phyloP scores from a whole-genome alignment of 2,113 vertebrate species.

The Dunckerocampus dactyliophorus region DNA sequence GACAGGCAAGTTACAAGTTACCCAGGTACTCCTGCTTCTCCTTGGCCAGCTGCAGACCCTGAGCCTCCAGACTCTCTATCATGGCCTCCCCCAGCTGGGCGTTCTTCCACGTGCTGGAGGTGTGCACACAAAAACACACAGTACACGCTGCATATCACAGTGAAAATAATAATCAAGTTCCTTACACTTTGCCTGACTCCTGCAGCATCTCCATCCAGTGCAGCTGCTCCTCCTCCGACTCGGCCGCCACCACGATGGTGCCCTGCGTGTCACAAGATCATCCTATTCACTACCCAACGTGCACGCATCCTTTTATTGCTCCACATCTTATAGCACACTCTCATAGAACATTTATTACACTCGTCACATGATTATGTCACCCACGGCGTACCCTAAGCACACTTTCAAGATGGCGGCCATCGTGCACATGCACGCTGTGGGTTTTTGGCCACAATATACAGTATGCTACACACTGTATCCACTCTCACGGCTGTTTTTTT shows the following conservation, averaged over 20 bases:
- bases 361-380: too few relatives aligned
- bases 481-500: too few relatives aligned
- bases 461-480: too few relatives aligned
- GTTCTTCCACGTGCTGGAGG: conserved; percentile 90
- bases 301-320: too few relatives aligned
- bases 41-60: conserved; percentile 94
- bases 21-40: conserved; percentile 97
- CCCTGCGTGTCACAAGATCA: conserved; percentile 68
- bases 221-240: conserved; percentile 86
- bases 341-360: too few relatives aligned
- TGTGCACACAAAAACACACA: too few relatives aligned
- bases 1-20: conserved; percentile 49
- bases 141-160: too few relatives aligned
- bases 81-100: conserved; percentile 95
- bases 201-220: conserved; percentile 97
- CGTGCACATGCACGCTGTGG: too few relatives aligned
- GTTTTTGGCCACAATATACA: too few relatives aligned
- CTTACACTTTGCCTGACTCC: conserved; percentile 98
- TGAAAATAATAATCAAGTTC: neutral
- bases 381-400: too few relatives aligned
- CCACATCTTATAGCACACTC: too few relatives aligned
- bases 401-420: too few relatives aligned
- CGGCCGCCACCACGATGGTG: conserved; percentile 86
- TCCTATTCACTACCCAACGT: neutral
- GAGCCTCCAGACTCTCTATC: conserved; percentile 95